Conservation (phyloP, 2,113 vertebrate genomes). For the Passer montanus region DNA sequence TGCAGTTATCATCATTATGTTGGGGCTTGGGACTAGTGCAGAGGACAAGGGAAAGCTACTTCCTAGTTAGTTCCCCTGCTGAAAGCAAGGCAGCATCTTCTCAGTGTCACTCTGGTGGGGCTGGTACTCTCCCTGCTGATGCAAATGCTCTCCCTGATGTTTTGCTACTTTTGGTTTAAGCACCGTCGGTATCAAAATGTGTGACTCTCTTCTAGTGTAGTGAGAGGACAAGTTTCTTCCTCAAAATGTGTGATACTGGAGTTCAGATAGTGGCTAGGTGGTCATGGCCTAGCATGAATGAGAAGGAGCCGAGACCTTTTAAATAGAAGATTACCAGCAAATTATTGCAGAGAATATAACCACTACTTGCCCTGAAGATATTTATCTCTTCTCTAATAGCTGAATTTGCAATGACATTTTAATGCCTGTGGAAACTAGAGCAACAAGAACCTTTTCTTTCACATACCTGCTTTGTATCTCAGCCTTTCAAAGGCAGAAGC, state of each 20-base stretch:
- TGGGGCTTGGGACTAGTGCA: neutral
- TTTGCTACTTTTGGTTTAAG: neutral
- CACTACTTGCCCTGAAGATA: neutral
- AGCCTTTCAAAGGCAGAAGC: neutral
- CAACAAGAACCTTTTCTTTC: neutral
- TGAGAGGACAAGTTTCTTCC: neutral
- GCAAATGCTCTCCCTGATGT: neutral
- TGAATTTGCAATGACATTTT: conserved; percentile 8
- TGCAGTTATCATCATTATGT: neutral
- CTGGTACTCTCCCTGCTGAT: neutral
- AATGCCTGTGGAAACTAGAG: neutral
- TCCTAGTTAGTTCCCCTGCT: neutral
- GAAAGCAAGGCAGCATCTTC: neutral
- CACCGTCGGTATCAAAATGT: fast-evolving
- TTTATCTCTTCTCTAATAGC: neutral
- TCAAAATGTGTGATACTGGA: neutral
- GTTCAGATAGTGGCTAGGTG: neutral
- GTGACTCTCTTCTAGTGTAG: fast-evolving
- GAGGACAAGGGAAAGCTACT: neutral
- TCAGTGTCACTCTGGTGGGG: neutral
- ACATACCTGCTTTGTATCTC: neutral
- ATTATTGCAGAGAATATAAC: neutral
- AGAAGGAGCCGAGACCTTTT: neutral
- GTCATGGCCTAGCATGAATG: neutral
- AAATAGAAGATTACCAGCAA: neutral